phyloP scores from a whole-genome alignment of 2,888 invertebrate genomes.

The Pyrrhia umbra region DNA sequence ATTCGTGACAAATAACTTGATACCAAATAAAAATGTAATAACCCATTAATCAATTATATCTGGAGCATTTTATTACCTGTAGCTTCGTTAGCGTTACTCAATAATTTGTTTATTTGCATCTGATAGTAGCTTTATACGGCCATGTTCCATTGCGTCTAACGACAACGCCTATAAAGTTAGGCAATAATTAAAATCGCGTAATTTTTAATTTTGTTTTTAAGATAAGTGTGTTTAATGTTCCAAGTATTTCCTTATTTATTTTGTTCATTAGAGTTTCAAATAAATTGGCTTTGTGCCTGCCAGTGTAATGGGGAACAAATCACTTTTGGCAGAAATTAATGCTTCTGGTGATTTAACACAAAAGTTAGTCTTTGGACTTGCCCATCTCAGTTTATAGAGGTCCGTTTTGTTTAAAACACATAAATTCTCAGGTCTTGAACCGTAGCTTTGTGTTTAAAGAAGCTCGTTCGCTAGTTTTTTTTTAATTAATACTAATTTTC shows the following conservation, averaged over 20 bases:
- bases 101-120: constrained; percentile 67
- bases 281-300: constrained; percentile 42
- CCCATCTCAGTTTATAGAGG: constrained; percentile 70
- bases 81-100: constrained; percentile 69
- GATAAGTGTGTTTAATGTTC: constrained; percentile 23
- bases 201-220: constrained; percentile 31
- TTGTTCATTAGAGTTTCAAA: constrained; percentile 42
- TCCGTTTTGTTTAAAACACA: constrained; percentile 18
- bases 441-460: neutral
- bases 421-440: constrained; percentile 21
- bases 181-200: constrained; percentile 41
- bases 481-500: constrained; percentile 8
- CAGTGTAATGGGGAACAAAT: constrained; percentile 60
- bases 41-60: constrained; percentile 74
- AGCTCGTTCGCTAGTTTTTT: neutral
- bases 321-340: constrained; percentile 66
- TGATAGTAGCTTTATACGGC: constrained; percentile 57
- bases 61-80: constrained; percentile 75
- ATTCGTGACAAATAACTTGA: constrained; percentile 60
- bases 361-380: constrained; percentile 69
- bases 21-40: constrained; percentile 58
- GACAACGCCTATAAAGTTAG: constrained; percentile 34
- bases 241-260: constrained; percentile 30
- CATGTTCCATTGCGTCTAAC: constrained; percentile 13
- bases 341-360: constrained; percentile 48